Evolutionary conservation across 2,113 vertebrate genomes (phyloP), one percentile per base, ranked within the genome.

Genomic region (Pycnonotus jocosus): DNA sequence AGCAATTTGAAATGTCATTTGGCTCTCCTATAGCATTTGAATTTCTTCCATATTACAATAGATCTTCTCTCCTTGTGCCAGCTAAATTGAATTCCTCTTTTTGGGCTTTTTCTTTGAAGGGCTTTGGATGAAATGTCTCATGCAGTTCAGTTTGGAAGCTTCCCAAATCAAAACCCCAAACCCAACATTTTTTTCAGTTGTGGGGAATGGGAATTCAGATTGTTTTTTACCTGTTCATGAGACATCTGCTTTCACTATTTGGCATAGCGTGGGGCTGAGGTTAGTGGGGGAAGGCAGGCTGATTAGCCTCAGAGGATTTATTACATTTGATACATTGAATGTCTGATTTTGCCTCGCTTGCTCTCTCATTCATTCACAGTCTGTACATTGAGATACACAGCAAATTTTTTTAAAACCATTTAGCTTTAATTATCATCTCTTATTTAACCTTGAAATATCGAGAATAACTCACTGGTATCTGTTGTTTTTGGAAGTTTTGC

Each of bases 191-290:
- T 89, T 90, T 95, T 94, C 97, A 95, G 91, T 97, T 95, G 91
- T 92, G 91, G 88, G 81, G 93, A 96, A 51, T 90, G 97, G 95
- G 94, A 81, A 95, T 97, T 96, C 76, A 47, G 81, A 95, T 91
- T 97, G 95, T 48, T 97, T 97, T 94, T 95, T 95, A 96, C 97
- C 96, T 97, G 94, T 95, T 93, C 96, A 69, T 48, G 91, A 97
- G 96, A 97, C 97, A 98, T 98, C 98, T 98, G 97, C 97, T 98
- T 98, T 98, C 97, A 95, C 96, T 98, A 97, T 98, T 97, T 98
- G 97, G 93, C 95, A 82, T 95, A 95, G 82, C 24, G 24, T 97
- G 95, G 84, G 84, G 78, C 90, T 97, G 93, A 95, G 94, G 95
- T 97, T 97, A 95, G 92, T 85, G 85, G 89, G 89, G 92, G 92